These are phyloP conservation scores for Lasioglossum oenotherae DNA, from an alignment of 2,888 invertebrate species.

Conservation along the genomic window DNA sequence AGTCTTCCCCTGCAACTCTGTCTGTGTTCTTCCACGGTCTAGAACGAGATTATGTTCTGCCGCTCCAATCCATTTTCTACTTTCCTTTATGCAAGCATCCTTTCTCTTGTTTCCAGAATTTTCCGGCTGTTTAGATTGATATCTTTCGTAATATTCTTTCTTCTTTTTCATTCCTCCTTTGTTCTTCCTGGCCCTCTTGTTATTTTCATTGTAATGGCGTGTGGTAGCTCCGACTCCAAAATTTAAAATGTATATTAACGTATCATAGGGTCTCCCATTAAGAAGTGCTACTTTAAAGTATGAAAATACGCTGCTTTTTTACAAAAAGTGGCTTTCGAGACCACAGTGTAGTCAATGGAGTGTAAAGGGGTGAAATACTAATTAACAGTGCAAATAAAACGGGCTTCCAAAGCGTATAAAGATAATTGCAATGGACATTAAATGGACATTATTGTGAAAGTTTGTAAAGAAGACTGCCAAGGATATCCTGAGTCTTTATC, in stretches of 20 bases:
- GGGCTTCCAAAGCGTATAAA: neutral
- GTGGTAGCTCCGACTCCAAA: neutral
- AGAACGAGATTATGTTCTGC: neutral
- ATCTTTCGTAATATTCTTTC: neutral
- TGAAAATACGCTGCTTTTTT: too few relatives aligned
- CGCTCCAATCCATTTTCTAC: neutral
- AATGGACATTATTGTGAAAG: neutral
- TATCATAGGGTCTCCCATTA: neutral
- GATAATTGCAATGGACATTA: neutral
- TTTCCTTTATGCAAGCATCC: neutral
- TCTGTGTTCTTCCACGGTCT: neutral
- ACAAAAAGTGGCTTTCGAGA: neutral
- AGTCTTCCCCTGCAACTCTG: neutral
- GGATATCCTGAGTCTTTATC: neutral
- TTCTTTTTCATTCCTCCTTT: neutral
- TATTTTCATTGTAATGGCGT: neutral
- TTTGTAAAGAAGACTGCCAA: neutral
- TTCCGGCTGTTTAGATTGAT: constrained; percentile 1
- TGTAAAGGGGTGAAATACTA: neutral
- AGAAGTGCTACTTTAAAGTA: too few relatives aligned
- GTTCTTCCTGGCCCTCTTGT: neutral
- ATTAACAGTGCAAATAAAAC: neutral
- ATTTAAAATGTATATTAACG: neutral
- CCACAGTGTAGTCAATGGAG: neutral
- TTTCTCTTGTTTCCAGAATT: neutral